A percentile compares a stretch with the other conserved stretches of the same genome.
Evolutionary conservation across 2,888 invertebrate genomes (phyloP).

Genomic region (Encarsia formosa): DNA sequence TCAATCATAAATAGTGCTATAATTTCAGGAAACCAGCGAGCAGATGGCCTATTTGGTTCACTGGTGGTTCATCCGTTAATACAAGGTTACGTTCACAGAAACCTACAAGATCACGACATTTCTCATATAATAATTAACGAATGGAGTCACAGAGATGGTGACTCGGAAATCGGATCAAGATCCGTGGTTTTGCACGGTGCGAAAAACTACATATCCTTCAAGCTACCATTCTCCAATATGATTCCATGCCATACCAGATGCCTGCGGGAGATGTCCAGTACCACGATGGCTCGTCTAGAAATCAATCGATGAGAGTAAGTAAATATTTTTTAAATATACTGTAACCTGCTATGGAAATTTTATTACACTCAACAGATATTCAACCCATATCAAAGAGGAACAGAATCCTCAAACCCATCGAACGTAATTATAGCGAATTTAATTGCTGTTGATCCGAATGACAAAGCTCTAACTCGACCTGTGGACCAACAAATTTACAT

Average conservation of each 20-base stretch:
- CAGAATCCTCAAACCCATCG: slow-evolving; percentile 38
- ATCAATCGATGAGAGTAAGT: too few species aligned
- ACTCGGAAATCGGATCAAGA: slow-evolving; percentile 74
- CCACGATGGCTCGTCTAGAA: too few species aligned
- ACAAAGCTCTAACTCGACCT: slow-evolving; percentile 44
- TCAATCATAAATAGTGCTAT: background rate
- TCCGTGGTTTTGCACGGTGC: slow-evolving; percentile 60
- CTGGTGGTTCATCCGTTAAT: slow-evolving; percentile 61
- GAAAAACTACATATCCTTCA: too few species aligned
- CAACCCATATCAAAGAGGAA: slow-evolving; percentile 76
- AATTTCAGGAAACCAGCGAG: slow-evolving; percentile 60
- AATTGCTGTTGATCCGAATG: background rate
- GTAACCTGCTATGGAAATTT: too few species aligned
- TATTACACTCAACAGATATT: too few species aligned
- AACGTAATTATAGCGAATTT: slow-evolving; percentile 55
- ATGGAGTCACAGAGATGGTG: slow-evolving; percentile 72
- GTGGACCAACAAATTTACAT: slow-evolving; percentile 75
- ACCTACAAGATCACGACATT: slow-evolving; percentile 1
- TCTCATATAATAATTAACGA: slow-evolving; percentile 67
- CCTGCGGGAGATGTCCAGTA: too few species aligned
- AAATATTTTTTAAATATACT: too few species aligned
- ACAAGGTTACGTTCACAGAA: slow-evolving; percentile 61
- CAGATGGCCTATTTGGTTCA: slow-evolving; percentile 78
- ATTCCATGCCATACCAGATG: too few species aligned
- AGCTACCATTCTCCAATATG: too few species aligned